phyloP scores from a whole-genome alignment of 2,113 vertebrate genomes.

The Myxocyprinus asiaticus region DNA sequence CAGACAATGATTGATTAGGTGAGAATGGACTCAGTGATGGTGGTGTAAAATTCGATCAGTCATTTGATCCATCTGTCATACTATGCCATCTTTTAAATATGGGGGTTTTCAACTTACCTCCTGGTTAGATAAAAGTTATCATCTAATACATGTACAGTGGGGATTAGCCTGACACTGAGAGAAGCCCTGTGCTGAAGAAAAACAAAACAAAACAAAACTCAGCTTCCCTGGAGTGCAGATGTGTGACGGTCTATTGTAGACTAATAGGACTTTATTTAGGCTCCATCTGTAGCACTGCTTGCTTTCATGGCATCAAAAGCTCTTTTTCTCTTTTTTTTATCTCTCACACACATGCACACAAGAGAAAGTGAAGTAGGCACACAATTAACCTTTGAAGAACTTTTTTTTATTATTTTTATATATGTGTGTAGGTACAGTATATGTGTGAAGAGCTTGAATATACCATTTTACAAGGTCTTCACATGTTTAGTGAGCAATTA shows the following conservation, averaged over 20 bases:
- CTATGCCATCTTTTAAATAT: constrained; percentile 23
- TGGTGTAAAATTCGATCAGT: constrained; percentile 37
- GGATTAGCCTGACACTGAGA: neutral
- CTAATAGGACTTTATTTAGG: constrained; percentile 32
- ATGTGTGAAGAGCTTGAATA: neutral
- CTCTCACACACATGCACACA: neutral
- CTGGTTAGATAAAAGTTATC: constrained; percentile 31
- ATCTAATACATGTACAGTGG: constrained; percentile 20
- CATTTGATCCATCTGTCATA: constrained; percentile 27
- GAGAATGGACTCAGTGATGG: constrained; percentile 32
- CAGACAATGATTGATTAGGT: constrained; percentile 44
- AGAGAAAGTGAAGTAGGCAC: neutral
- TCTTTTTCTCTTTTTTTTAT: neutral
- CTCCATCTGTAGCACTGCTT: constrained; percentile 25
- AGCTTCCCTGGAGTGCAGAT: constrained; percentile 11
- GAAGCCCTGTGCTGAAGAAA: neutral
- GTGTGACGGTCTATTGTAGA: constrained; percentile 34
- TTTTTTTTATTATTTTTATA: too few species aligned
- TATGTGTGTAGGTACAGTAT: too few species aligned
- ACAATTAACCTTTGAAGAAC: constrained; percentile 1
- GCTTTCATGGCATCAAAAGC: constrained; percentile 16
- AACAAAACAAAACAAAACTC: neutral
- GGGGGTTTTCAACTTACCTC: neutral
- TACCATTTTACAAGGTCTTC: neutral
- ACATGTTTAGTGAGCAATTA: neutral